Conservation (phyloP, 2,113 vertebrate species). For the Phrynosoma platyrhinos region DNA sequence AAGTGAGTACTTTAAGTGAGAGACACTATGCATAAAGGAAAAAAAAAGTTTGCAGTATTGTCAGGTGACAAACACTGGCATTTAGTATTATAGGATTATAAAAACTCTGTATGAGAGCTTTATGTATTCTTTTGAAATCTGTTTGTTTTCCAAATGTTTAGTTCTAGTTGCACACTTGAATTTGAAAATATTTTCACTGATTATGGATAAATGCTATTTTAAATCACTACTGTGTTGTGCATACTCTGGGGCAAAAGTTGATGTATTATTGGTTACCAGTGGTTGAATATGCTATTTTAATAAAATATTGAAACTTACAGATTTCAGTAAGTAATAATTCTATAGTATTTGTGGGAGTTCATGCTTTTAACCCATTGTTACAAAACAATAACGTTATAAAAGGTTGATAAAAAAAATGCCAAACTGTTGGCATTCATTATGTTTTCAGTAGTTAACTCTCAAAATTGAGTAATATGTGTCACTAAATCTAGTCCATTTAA, state of each 20-base stretch:
- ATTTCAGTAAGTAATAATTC: slow-evolving; percentile 31
- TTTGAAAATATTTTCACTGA: slow-evolving; percentile 78
- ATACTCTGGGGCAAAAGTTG: slow-evolving; percentile 74
- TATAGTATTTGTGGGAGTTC: slow-evolving; percentile 15
- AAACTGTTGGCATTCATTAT: not conserved
- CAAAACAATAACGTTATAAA: slow-evolving; percentile 26
- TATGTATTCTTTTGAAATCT: slow-evolving; percentile 75
- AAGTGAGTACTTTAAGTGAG: slow-evolving; percentile 77
- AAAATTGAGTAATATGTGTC: not conserved
- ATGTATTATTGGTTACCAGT: slow-evolving; percentile 85
- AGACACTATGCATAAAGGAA: slow-evolving; percentile 78
- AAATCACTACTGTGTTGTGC: slow-evolving; percentile 84
- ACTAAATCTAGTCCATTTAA: not conserved
- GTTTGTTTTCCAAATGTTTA: slow-evolving; percentile 71
- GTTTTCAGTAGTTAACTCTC: not conserved
- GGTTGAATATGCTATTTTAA: slow-evolving; percentile 94
- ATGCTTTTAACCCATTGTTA: slow-evolving; percentile 4
- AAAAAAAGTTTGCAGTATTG: slow-evolving; percentile 63
- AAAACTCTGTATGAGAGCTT: slow-evolving; percentile 77
- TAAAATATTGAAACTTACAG: slow-evolving; percentile 86
- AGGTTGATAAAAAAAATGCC: not conserved
- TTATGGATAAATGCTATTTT: slow-evolving; percentile 78
- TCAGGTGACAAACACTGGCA: slow-evolving; percentile 64
- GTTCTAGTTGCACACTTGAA: slow-evolving; percentile 80
- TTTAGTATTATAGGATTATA: slow-evolving; percentile 65